These are phyloP conservation scores for Priocnemis perturbator DNA, from an alignment of 2,888 invertebrate species.

Conservation along the genomic window DNA sequence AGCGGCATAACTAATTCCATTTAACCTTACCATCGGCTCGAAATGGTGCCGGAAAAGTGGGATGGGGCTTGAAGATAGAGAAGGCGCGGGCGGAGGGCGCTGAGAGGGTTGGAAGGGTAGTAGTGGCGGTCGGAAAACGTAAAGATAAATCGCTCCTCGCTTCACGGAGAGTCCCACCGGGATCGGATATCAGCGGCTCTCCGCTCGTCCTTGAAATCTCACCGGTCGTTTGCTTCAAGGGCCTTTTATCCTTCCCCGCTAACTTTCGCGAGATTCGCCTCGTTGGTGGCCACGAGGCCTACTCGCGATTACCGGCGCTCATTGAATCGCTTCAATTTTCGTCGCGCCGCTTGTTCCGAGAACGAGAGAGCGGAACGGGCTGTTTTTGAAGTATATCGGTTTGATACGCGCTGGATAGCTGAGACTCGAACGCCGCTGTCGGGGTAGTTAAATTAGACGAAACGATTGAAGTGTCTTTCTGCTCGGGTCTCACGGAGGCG, in stretches of 20 bases:
- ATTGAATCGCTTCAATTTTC: no score
- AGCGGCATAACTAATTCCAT: conserved; percentile 61
- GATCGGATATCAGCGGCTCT: conserved; percentile 33
- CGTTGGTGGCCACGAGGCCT: not conserved
- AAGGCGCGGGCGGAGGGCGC: not conserved
- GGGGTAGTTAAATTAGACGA: no score
- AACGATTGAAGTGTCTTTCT: no score
- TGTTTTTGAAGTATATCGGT: no score
- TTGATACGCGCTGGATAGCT: no score
- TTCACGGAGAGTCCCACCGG: conserved; percentile 11
- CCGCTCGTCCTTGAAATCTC: conserved; percentile 15
- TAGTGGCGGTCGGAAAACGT: not conserved
- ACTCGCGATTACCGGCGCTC: no score
- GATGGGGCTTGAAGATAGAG: not conserved
- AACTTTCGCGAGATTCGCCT: conserved; percentile 1
- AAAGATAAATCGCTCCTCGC: not conserved
- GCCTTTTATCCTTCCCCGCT: not conserved
- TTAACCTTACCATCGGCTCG: conserved; percentile 35
- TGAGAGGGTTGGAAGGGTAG: conserved; percentile 2
- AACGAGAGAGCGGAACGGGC: no score
- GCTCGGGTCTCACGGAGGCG: no score
- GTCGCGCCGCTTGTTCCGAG: no score
- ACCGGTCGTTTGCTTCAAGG: conserved; percentile 4
- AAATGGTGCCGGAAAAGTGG: not conserved
- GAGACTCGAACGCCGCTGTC: no score